Conservation (phyloP, 2,888 invertebrate species). For the Platycheirus albimanus region DNA sequence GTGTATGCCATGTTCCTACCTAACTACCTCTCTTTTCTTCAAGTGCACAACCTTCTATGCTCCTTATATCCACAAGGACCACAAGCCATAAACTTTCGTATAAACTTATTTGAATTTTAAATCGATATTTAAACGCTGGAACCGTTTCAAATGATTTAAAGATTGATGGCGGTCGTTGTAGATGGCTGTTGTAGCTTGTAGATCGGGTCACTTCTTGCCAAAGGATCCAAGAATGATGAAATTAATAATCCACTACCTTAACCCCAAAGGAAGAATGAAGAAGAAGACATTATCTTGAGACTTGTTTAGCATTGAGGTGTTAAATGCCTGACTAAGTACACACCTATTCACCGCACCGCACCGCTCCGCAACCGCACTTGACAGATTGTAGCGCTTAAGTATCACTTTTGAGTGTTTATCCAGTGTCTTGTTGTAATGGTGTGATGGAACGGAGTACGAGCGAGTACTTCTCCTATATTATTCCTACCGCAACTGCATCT, state of each 20-base stretch:
- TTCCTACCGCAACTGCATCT: conserved; percentile 26
- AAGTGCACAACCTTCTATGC: not conserved
- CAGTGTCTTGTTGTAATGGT: conserved; percentile 58
- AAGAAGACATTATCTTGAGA: conserved; percentile 40
- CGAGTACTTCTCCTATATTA: no score
- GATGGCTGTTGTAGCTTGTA: no score
- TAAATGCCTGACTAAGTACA: conserved; percentile 75
- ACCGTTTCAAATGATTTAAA: conserved; percentile 31
- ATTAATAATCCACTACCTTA: conserved; percentile 40
- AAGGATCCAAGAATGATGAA: conserved; percentile 37
- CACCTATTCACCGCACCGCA: conserved; percentile 50
- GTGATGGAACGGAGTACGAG: no score
- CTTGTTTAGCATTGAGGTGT: conserved; percentile 75
- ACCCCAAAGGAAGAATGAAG: not conserved
- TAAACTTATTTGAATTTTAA: conserved; percentile 37
- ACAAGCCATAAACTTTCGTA: not conserved
- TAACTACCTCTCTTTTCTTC: not conserved
- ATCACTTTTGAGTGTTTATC: conserved; percentile 59
- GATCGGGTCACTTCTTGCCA: not conserved
- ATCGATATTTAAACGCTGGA: conserved; percentile 32
- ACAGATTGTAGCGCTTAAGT: conserved; percentile 67
- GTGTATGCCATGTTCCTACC: not conserved
- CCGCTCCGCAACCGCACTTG: no score
- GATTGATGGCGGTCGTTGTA: conserved; percentile 4
- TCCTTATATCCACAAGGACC: not conserved